These are phyloP conservation scores for Montipora cactus DNA, from an alignment of 64 coral and sea anemone genomes.

Conservation along the genomic window DNA sequence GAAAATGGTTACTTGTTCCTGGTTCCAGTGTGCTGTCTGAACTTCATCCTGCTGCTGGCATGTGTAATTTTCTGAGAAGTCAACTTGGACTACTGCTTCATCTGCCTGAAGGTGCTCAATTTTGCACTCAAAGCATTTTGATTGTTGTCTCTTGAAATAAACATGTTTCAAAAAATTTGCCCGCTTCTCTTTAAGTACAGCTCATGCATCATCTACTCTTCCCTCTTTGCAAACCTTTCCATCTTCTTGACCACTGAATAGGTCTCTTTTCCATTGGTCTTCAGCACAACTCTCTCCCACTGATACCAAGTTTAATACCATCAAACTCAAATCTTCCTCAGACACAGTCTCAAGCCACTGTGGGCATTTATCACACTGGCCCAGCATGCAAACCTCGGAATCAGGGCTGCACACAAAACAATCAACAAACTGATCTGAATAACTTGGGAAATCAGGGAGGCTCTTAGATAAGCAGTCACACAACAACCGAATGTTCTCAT, in stretches of 20 bases:
- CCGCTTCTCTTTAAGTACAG: slow-evolving; percentile 17
- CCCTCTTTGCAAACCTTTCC: slow-evolving; percentile 53
- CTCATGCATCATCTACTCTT: slow-evolving; percentile 22
- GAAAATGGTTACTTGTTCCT: slow-evolving; percentile 54
- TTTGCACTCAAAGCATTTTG: background rate
- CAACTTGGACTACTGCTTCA: slow-evolving; percentile 38
- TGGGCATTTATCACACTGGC: slow-evolving; percentile 72
- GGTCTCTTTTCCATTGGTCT: background rate
- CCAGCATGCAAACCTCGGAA: slow-evolving; percentile 69
- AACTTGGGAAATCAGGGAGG: slow-evolving; percentile 62
- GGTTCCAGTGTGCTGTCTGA: slow-evolving; percentile 50
- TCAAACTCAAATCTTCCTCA: slow-evolving; percentile 38
- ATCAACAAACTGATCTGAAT: slow-evolving; percentile 63
- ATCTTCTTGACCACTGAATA: slow-evolving; percentile 28
- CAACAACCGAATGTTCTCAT: slow-evolving; percentile 74
- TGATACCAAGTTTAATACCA: slow-evolving; percentile 43
- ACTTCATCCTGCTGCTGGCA: slow-evolving; percentile 51
- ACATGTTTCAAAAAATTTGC: slow-evolving; percentile 50
- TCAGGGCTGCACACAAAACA: slow-evolving; percentile 74
- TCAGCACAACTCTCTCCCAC: slow-evolving; percentile 25
- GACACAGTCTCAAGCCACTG: background rate
- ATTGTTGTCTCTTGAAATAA: slow-evolving; percentile 32
- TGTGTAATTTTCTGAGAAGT: slow-evolving; percentile 62
- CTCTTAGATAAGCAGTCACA: slow-evolving; percentile 81
- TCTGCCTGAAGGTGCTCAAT: too few species aligned